Evolutionary conservation across 2,113 vertebrate species (phyloP).

Genomic region (Meriones unguiculatus): DNA sequence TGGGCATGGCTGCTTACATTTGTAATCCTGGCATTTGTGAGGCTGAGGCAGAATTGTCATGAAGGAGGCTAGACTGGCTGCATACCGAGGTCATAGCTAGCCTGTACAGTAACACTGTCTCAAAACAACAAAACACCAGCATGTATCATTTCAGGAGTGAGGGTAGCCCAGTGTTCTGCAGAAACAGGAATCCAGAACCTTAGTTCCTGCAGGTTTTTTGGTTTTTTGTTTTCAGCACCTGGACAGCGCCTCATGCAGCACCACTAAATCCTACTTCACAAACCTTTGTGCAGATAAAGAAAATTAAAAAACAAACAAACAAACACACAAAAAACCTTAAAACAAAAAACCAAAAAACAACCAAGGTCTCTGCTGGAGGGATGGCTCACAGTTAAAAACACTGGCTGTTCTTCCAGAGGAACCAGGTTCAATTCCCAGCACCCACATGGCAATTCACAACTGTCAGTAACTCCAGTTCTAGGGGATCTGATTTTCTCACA

Average conservation of each 20-base stretch:
- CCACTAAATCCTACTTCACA: not conserved
- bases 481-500: too few relatives aligned
- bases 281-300: not conserved
- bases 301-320: too few relatives aligned
- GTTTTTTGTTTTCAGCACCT: not conserved
- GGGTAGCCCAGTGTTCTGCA: too few relatives aligned
- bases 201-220: too few relatives aligned
- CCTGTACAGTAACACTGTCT: not conserved
- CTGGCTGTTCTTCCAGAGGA: too few relatives aligned
- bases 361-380: too few relatives aligned
- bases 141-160: not conserved
- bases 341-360: too few relatives aligned
- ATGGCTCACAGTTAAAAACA: too few relatives aligned
- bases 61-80: not conserved
- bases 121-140: not conserved
- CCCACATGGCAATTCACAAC: too few relatives aligned
- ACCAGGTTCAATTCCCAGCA: too few relatives aligned
- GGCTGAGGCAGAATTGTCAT: not conserved
- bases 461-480: too few relatives aligned
- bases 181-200: not conserved
- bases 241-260: not conserved
- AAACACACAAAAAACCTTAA: too few relatives aligned
- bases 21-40: not conserved
- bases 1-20: not conserved
- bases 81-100: not conserved